phyloP scores from a whole-genome alignment of 1,140 invertebrate genomes.

The Dufourea novaeangliae region DNA sequence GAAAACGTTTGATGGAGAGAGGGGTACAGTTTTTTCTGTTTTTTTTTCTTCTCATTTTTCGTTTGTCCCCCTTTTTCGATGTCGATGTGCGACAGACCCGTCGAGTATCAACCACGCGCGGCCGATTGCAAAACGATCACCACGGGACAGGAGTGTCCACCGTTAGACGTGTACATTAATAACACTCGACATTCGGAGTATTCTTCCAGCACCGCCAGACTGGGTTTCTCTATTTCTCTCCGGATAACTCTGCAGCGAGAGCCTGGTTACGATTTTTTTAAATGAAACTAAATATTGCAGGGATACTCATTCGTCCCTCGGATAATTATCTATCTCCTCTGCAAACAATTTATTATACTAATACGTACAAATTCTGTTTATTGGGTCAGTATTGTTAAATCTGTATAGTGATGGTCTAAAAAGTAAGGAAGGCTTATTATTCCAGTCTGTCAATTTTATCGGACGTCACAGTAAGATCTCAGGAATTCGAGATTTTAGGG shows the following conservation, averaged over 20 bases:
- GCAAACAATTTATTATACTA: neutral
- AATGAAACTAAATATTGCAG: neutral
- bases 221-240: constrained; percentile 45
- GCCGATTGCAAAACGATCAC: constrained; percentile 52
- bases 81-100: constrained; percentile 46
- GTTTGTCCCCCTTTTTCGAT: constrained; percentile 2
- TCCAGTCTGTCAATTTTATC: no score
- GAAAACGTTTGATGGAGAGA: constrained; percentile 45
- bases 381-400: no score
- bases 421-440: no score
- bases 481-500: no score
- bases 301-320: constrained; percentile 8
- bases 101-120: constrained; percentile 44
- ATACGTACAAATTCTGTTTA: no score
- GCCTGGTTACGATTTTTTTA: constrained; percentile 10
- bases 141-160: constrained; percentile 46
- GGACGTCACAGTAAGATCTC: no score
- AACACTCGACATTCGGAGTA: constrained; percentile 52
- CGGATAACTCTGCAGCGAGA: neutral
- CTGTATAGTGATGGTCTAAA: no score
- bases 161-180: constrained; percentile 50
- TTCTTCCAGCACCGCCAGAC: constrained; percentile 32
- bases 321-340: no score
- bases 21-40: constrained; percentile 31
- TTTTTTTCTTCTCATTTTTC: neutral